These are phyloP conservation scores for Caenorhabditis sp. DNA, from an alignment of 2,888 invertebrate genomes.

Conservation along the genomic window DNA sequence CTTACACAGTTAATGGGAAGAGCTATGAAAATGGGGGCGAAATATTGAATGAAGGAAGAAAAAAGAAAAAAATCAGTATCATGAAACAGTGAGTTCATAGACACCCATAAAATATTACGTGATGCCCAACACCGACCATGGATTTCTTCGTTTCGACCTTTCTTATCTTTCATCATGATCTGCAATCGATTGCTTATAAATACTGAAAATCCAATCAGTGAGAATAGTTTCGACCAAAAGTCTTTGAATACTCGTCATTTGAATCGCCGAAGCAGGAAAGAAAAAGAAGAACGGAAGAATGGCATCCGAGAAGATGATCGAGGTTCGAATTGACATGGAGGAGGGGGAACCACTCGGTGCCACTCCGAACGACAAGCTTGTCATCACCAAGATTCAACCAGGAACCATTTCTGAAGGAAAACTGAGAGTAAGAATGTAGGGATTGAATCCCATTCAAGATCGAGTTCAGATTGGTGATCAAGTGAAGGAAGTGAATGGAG, in stretches of 20 bases:
- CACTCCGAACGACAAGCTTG: constrained; percentile 78
- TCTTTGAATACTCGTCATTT: not conserved
- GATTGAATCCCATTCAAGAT: not conserved
- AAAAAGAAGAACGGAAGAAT: constrained; percentile 35
- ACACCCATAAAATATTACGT: too few species aligned
- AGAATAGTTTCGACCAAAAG: constrained; percentile 1
- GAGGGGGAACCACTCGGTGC: constrained; percentile 81
- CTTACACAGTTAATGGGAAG: not conserved
- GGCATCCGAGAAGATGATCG: constrained; percentile 65
- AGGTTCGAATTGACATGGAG: constrained; percentile 76
- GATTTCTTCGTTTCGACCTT: too few species aligned
- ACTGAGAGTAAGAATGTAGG: constrained; percentile 66
- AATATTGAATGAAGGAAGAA: too few species aligned
- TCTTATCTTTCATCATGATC: too few species aligned
- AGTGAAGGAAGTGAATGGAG: constrained; percentile 72
- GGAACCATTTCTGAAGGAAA: constrained; percentile 79
- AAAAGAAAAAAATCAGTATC: too few species aligned
- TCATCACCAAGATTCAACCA: constrained; percentile 76
- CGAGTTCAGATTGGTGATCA: constrained; percentile 76
- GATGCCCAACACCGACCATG: too few species aligned
- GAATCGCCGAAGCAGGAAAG: constrained; percentile 25
- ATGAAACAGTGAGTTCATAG: too few species aligned
- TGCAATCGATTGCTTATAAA: too few species aligned
- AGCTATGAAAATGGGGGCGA: not conserved
- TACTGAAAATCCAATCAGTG: too few species aligned